Conservation (phyloP, 2,888 invertebrate species). For the Pristionchus fissidentatus region DNA sequence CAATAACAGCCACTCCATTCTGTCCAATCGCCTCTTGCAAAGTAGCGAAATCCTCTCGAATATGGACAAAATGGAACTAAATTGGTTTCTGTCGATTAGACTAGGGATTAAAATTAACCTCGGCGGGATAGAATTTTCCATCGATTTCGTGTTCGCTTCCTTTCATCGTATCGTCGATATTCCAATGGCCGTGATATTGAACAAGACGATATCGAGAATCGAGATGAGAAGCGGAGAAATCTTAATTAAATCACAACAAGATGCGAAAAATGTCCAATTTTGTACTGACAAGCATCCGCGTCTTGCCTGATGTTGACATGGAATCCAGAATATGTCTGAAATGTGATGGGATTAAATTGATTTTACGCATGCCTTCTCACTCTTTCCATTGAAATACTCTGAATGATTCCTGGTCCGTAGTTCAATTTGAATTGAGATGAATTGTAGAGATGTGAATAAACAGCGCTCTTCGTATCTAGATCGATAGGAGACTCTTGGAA, state of each 20-base stretch:
- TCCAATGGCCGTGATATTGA: constrained; percentile 42
- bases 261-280: background rate
- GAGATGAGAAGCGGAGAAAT: constrained; percentile 34
- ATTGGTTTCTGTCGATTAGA: background rate
- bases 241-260: background rate
- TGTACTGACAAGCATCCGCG: constrained; percentile 1
- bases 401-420: background rate
- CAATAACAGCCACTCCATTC: constrained; percentile 39
- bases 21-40: background rate
- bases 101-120: background rate
- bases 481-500: constrained; percentile 31
- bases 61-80: constrained; percentile 42
- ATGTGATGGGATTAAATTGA: background rate
- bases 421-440: background rate
- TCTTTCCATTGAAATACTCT: background rate
- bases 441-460: constrained; percentile 12
- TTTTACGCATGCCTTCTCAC: background rate
- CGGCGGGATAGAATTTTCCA: background rate
- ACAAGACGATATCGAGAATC: constrained; percentile 3
- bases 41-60: background rate
- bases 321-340: background rate
- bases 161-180: background rate
- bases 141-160: constrained; percentile 38
- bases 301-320: background rate
- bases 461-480: background rate